Evolutionary conservation across 2,888 invertebrate genomes (phyloP), one percentile per base, ranked within the genome.

Genomic region (Perithous albicinctus): DNA sequence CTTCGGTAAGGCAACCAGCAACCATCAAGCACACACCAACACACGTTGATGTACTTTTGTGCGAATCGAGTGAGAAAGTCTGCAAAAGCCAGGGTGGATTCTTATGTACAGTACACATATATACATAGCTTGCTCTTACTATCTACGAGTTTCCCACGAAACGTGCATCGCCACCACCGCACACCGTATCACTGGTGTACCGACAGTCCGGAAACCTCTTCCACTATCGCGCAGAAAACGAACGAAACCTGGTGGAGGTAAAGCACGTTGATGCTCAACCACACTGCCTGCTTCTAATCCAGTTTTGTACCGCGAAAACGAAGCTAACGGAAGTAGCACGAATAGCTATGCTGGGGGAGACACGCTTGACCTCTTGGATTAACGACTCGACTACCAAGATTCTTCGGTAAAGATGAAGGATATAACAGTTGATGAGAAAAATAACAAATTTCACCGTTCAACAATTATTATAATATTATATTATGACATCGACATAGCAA

Each of bases 301-400:
- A 89, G 86, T 91, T 91, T 87, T 48, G 26, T 29, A 38, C 87
- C 88, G 89, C 85, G 89, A 90, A 89, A 91, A 90, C 86, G 88
- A 88, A 90, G 78, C 86, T 87, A 89, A 88, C 90, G 89, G 88
- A 89, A 88, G 86, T 87, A 43, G 84, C 85, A 82, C 66, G 82
- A 78, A 46, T n/a, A 75, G 78, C 61, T 78, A 74, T 46, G 56
- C 26, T 20, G 32, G 66, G 86, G 88, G 88, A 88, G 89, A 89
- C 88, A 91, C 91, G 92, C 89, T 87, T 89, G 90, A 91, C 89
- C 90, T 89, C 86, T 83, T 87, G 85, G 82, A 84, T 87, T 88
- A 91, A 90, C 87, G 86, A 88, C 85, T 84, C 46, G 83, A 82
- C 82, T 85, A 66, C 78, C 84, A 32, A 46, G 63, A 66, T 74